Conservation (phyloP, 2,113 vertebrate genomes). For the Telmatochromis sp. region DNA sequence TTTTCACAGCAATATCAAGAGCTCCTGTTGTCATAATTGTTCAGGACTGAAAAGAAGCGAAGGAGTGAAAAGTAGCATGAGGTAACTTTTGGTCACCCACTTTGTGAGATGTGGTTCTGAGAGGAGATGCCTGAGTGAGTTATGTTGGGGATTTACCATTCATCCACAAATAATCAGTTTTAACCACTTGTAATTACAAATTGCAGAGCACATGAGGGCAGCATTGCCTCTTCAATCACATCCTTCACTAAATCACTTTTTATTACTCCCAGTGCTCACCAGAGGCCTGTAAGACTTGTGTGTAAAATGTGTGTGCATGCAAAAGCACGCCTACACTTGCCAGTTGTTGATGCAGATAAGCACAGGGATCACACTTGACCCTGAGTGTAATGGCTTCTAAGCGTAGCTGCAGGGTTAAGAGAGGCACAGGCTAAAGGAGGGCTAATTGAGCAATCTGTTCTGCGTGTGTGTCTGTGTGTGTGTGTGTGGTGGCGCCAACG, state of each 20-base stretch:
- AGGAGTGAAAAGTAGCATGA: background rate
- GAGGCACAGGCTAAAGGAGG: conserved; percentile 40
- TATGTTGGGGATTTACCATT: conserved; percentile 16
- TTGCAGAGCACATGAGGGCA: conserved; percentile 60
- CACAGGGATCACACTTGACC: conserved; percentile 63
- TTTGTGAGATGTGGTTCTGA: background rate
- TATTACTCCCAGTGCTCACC: conserved; percentile 7
- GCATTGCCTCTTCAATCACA: conserved; percentile 48
- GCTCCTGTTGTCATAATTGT: background rate
- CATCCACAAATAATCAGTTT: background rate
- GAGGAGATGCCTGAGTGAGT: background rate
- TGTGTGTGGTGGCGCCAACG: conserved; percentile 21
- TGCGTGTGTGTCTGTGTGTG: background rate
- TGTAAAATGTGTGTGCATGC: background rate
- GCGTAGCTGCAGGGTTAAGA: conserved; percentile 58
- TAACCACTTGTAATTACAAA: conserved; percentile 16
- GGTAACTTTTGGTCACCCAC: background rate
- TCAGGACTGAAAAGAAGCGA: background rate
- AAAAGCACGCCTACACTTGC: background rate
- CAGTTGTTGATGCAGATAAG: conserved; percentile 55
- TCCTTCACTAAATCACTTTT: conserved; percentile 24
- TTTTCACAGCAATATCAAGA: background rate
- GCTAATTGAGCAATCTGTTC: conserved; percentile 65
- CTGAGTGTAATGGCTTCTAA: conserved; percentile 62
- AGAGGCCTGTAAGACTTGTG: background rate